Percentiles rank a stretch among this genome's conserved stretches.
These are phyloP conservation scores for Diphyllodes magnificus DNA, from an alignment of 2,113 vertebrate genomes.

Conservation along the genomic window DNA sequence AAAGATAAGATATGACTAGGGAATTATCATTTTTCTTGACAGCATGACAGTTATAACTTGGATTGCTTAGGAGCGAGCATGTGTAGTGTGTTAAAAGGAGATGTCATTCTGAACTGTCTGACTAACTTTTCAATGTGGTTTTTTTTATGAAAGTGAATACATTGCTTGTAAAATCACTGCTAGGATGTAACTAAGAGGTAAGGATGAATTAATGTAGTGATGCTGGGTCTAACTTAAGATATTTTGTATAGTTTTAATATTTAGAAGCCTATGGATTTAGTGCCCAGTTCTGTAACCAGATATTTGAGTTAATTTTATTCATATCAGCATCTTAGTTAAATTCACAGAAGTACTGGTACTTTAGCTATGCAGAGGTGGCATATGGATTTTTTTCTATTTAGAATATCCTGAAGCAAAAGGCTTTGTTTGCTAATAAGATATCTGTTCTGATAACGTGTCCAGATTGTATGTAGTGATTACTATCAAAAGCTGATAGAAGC, in stretches of 20 bases:
- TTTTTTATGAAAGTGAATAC: background rate
- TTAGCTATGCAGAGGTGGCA: background rate
- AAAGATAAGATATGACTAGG: background rate
- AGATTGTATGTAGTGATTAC: background rate
- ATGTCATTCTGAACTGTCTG: background rate
- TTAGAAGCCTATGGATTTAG: background rate
- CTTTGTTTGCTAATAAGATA: background rate
- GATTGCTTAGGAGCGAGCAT: background rate
- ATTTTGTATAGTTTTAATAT: background rate
- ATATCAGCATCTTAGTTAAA: background rate
- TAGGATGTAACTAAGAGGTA: background rate
- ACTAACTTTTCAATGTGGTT: background rate
- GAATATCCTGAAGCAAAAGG: background rate
- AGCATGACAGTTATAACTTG: background rate
- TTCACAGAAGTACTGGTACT: background rate
- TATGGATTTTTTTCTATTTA: background rate
- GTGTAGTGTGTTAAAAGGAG: background rate
- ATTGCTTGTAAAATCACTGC: background rate
- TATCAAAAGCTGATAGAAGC: background rate
- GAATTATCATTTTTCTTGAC: slow-evolving; percentile 3
- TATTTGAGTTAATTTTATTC: background rate
- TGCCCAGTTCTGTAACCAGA: background rate
- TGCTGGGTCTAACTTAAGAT: background rate
- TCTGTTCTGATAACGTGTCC: background rate
- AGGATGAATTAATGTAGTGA: background rate